Evolutionary conservation across 1,140 invertebrate species (phyloP), one percentile per base, ranked within the genome.

Genomic region (Drusus annulatus): DNA sequence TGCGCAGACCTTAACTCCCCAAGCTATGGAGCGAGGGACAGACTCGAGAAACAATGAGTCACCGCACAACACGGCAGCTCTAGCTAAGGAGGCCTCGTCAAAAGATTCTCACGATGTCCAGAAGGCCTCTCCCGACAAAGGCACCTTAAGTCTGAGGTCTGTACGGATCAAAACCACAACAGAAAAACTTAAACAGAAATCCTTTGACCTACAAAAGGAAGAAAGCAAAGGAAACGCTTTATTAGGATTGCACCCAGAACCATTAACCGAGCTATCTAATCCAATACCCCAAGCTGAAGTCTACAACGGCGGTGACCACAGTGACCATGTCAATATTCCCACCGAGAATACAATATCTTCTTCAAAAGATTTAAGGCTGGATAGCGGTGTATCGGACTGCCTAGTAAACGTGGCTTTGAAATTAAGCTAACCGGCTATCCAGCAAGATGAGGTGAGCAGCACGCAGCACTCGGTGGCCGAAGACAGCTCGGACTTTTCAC

Each of bases 361-460:
- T 71, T 71, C 77, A 36, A 79, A 73, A 73, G 77, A 79, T 51
- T 58, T 73, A 15, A 13, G n/a, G 16, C 21, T 56, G 10, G 76
- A 78, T 17, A 23, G 10, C n/a, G 4, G 36, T 36, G 13, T 16
- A 23, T n/a, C 28, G n/a, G 69, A 60, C 2, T 74, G 19, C 17
- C 16, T 15, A 77, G 69, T 54, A 54, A 51, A 25, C 54, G 45
- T 54, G 8, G 45, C 69, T 21, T 7, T 54, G 8, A 23, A 19
- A 54, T 15, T 13, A 23, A 23, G 45, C 13, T 75, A 82, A 56
- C 75, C 77, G 63, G 75, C 76, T 4, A 83, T 83, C 19, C 81
- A 83, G 71, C 81, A 83, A 63, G 78, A 83, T 80, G 79, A 83
- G 78, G 69, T 83, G 45, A 80, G 75, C 63, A 83, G 81, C 58